Evolutionary conservation across 1,140 invertebrate species (phyloP).

Genomic region (Coelopa frigida): DNA sequence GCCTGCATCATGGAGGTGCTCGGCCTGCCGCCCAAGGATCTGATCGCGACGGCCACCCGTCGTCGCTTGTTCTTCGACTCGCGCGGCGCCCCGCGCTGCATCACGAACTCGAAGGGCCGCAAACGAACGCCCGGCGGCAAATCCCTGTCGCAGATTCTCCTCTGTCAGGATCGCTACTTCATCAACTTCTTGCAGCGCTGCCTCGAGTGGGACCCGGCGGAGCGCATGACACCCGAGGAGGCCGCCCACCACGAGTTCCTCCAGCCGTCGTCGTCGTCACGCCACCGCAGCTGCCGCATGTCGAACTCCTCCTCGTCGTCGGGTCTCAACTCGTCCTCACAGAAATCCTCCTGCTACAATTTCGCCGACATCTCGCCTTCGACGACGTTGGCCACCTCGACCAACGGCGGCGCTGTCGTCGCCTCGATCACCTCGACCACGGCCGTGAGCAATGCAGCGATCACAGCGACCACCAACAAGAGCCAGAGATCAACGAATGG

Average conservation of each 20-base stretch:
- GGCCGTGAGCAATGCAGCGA: slow-evolving; percentile 40
- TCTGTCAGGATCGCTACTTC: slow-evolving; percentile 84
- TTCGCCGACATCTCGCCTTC: slow-evolving; percentile 38
- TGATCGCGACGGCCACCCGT: slow-evolving; percentile 70
- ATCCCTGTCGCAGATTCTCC: slow-evolving; percentile 63
- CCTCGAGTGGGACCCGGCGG: slow-evolving; percentile 91
- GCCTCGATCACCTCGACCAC: slow-evolving; percentile 40
- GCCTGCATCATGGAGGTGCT: slow-evolving; percentile 96
- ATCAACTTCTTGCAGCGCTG: slow-evolving; percentile 89
- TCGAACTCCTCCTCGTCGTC: slow-evolving; percentile 38
- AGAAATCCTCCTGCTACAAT: slow-evolving; percentile 42
- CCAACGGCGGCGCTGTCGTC: slow-evolving; percentile 23
- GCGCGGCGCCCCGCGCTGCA: slow-evolving; percentile 82
- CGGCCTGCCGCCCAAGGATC: slow-evolving; percentile 79
- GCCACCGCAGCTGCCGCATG: slow-evolving; percentile 42
- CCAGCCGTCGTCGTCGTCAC: slow-evolving; percentile 42
- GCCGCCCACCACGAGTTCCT: slow-evolving; percentile 73
- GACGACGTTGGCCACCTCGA: not conserved
- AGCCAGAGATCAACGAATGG: slow-evolving; percentile 15
- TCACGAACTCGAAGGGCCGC: slow-evolving; percentile 85
- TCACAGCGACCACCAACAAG: slow-evolving; percentile 25
- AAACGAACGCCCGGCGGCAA: slow-evolving; percentile 82
- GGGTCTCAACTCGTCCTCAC: slow-evolving; percentile 30
- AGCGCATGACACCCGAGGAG: slow-evolving; percentile 87
- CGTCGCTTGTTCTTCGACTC: slow-evolving; percentile 84